Percentiles rank a stretch among this genome's conserved stretches.
These are phyloP conservation scores for Drosophila lini DNA, from an alignment of 1,140 invertebrate genomes.

Conservation along the genomic window DNA sequence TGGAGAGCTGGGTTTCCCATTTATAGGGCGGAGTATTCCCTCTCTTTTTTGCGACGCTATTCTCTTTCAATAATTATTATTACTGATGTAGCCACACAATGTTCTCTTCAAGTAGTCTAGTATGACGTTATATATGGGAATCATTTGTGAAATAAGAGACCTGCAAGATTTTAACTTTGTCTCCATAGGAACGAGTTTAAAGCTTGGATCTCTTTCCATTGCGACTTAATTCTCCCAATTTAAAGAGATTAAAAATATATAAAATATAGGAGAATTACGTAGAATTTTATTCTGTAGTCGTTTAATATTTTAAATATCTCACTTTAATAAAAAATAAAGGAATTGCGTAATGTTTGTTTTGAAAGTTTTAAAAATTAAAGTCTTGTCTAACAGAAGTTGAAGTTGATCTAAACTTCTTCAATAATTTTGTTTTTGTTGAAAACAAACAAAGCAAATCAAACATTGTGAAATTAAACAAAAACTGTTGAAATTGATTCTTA, in stretches of 20 bases:
- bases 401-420: background rate
- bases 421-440: background rate
- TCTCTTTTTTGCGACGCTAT: background rate
- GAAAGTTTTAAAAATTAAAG: no score
- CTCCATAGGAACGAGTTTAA: background rate
- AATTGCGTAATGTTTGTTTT: no score
- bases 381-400: no score
- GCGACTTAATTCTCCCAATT: background rate
- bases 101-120: background rate
- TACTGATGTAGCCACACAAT: background rate
- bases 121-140: background rate
- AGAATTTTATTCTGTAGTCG: no score
- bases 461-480: background rate
- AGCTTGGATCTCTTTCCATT: background rate
- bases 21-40: background rate
- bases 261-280: background rate
- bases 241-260: background rate
- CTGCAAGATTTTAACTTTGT: background rate
- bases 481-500: background rate
- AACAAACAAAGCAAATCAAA: background rate
- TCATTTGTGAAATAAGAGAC: slow-evolving; percentile 6
- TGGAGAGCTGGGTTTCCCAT: background rate
- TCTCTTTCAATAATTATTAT: background rate
- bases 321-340: background rate
- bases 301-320: background rate